A percentile compares a stretch with the other conserved stretches of the same genome.
These are phyloP conservation scores for Stegastes partitus DNA, from an alignment of 2,113 vertebrate genomes.

Conservation along the genomic window DNA sequence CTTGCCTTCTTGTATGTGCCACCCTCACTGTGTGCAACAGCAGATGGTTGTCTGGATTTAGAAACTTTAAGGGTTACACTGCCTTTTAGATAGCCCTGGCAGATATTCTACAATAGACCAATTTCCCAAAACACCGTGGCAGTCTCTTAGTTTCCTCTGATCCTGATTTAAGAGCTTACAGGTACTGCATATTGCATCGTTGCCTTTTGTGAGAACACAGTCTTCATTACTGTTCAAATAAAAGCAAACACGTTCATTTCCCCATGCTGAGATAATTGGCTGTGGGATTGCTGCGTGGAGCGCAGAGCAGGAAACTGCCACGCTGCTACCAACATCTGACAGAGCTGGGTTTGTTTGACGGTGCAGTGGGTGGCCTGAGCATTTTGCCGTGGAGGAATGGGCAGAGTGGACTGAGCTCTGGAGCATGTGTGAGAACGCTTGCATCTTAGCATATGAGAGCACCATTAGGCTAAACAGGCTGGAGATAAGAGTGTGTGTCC, in stretches of 20 bases:
- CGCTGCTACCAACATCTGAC: conserved; percentile 46
- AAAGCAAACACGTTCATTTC: conserved; percentile 31
- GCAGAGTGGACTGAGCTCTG: conserved; percentile 16
- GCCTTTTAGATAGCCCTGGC: not conserved
- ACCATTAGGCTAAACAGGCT: conserved; percentile 44
- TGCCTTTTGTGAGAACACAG: not conserved
- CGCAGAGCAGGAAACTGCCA: conserved; percentile 48
- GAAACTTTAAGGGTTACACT: no score
- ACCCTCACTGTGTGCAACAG: no score
- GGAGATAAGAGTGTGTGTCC: conserved; percentile 45
- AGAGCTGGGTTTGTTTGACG: conserved; percentile 58
- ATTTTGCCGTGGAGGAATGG: conserved; percentile 34
- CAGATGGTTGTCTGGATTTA: no score
- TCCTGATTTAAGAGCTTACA: not conserved
- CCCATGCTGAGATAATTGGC: conserved; percentile 63
- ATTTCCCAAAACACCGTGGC: not conserved
- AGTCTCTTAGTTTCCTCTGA: not conserved
- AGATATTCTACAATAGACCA: not conserved
- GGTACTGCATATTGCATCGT: not conserved
- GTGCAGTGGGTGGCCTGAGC: conserved; percentile 71
- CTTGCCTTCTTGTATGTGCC: no score
- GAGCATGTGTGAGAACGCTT: not conserved
- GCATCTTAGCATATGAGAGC: not conserved
- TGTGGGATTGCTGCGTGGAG: conserved; percentile 36
- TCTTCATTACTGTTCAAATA: conserved; percentile 15